A percentile compares a stretch with the other conserved stretches of the same genome.
phyloP scores from a whole-genome alignment of 2,113 vertebrate genomes.

The Lampris megalopsis region DNA sequence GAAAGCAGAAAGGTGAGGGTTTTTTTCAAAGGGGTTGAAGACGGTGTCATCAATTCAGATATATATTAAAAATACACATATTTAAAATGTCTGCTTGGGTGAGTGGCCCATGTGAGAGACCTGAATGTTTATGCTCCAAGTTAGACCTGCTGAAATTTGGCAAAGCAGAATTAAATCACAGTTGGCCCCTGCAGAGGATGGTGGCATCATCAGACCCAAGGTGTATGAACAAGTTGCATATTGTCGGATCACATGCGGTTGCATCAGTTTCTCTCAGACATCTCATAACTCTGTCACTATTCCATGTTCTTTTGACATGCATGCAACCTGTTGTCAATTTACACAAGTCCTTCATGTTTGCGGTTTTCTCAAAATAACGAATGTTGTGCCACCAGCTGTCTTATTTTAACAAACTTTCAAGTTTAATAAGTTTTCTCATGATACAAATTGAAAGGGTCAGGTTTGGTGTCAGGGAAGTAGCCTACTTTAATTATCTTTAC shows the following conservation, averaged over 20 bases:
- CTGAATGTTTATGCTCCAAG: no score
- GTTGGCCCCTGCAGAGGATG: no score
- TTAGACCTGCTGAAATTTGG: no score
- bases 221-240: constrained; percentile 1
- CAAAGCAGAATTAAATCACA: no score
- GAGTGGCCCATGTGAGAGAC: no score
- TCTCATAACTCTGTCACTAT: neutral
- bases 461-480: neutral
- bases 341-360: neutral
- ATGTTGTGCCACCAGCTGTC: neutral
- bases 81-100: no score
- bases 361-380: neutral
- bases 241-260: neutral
- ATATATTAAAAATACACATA: no score
- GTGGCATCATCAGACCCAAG: no score
- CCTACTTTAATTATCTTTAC: neutral
- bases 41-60: no score
- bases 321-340: neutral
- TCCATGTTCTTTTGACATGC: neutral
- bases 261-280: neutral
- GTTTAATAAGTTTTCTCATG: neutral
- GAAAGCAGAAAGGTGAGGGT: neutral
- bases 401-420: neutral
- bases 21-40: no score
- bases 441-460: neutral